Evolutionary conservation across 2,888 invertebrate genomes (phyloP), one percentile per base, ranked within the genome.

Genomic region (Rhingia campestris): DNA sequence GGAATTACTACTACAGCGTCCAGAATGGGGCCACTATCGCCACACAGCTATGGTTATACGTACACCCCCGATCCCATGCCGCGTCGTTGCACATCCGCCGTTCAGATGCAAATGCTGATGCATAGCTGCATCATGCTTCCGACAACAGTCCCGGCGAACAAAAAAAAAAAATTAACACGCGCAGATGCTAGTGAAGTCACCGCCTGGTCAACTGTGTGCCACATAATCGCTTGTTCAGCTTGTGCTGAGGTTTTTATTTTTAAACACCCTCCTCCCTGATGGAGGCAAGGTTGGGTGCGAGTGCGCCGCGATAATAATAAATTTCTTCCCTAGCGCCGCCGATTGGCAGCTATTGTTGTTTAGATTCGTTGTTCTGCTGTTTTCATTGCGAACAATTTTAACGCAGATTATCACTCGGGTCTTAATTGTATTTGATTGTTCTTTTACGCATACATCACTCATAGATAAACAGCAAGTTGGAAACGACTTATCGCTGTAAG

Each of bases 181-280:
- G 32, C 30, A 45, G 58, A 59, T 63, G 37, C 49, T 7, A 63
- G 47, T 22, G 12, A 39, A 64, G 39, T 30, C 64, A 39, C 32
- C 32, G 53, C 51, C 7, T 66, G 47, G 47, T 53, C 64, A 66
- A 66, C 22, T 22, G 64, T 66, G 64, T 66, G 41, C 51, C 41
- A 66, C 64, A 66, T 51, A 49, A 49, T 49, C 30, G 30, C 49
- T 49, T 10, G 7, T 9, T 6, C 49, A 22, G 4, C 9, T 49
- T 49, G 22, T 30, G 22, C 10, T 2, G 49, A 10, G n/a, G 49
- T 0, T 22, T 49, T 49, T 30, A 30, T 49, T 49, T 30, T 49
- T 30, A 49, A 49, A 22, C 10, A 49, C 9, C 22, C 30, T 49
- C 30, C 10, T 30, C 30, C 22, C 22, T 22, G 22, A 22, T 22